Evolutionary conservation across 2,888 invertebrate genomes (phyloP).

Genomic region (Sesamia inferens): DNA sequence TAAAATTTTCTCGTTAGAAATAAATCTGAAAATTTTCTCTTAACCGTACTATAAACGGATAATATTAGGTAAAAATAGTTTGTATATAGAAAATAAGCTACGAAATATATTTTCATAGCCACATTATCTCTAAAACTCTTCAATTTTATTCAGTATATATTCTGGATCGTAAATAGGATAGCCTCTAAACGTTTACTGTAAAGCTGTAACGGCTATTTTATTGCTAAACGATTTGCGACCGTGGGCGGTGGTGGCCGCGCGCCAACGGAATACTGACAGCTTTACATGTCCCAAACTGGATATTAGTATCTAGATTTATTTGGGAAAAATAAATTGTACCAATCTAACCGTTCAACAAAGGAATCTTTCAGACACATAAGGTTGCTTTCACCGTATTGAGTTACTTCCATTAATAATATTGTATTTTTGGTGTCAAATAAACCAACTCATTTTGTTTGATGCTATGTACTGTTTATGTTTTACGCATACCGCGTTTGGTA

Average conservation of each 20-base stretch:
- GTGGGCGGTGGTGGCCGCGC: not conserved
- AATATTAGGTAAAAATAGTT: not conserved
- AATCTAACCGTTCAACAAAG: not conserved
- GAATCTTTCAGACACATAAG: not conserved
- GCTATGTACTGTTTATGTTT: not conserved
- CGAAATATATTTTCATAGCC: not conserved
- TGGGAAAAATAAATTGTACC: constrained; percentile 4
- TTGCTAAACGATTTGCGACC: constrained; percentile 50
- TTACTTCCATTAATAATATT: not conserved
- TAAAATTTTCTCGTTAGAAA: not conserved
- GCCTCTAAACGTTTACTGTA: constrained; percentile 13
- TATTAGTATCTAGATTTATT: constrained; percentile 22
- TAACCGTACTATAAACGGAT: not conserved
- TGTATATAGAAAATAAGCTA: not conserved
- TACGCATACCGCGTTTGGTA: not conserved
- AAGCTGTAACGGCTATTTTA: constrained; percentile 41
- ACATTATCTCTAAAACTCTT: not conserved
- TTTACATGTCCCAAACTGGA: constrained; percentile 16
- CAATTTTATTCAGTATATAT: constrained; percentile 12
- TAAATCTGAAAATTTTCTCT: not conserved
- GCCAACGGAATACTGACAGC: constrained; percentile 29
- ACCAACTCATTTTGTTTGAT: not conserved
- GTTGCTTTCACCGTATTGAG: not conserved
- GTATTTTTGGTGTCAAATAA: not conserved
- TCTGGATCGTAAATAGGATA: constrained; percentile 27